Conservation (phyloP, 2,888 invertebrate species). For the Pristionchus arcanus region DNA sequence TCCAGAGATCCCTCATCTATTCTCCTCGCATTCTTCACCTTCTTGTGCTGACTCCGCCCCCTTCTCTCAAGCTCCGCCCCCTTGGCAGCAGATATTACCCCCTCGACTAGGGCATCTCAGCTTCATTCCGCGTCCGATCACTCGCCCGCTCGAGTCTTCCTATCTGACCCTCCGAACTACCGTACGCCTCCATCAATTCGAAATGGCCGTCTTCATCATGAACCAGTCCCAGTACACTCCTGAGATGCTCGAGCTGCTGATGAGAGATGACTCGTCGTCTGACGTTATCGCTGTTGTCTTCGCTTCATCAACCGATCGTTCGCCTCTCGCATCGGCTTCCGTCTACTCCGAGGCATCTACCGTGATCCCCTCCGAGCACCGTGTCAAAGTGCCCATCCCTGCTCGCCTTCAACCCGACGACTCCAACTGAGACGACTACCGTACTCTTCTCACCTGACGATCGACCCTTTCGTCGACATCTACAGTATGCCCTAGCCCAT, state of each 20-base stretch:
- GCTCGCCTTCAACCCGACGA: conserved; percentile 5
- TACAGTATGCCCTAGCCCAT: neutral
- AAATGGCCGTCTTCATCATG: conserved; percentile 46
- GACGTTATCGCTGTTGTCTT: neutral
- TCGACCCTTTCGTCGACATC: conserved; percentile 7
- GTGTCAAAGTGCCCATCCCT: conserved; percentile 23
- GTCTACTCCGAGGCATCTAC: conserved; percentile 40
- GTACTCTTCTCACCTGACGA: neutral
- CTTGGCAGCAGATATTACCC: conserved; percentile 6
- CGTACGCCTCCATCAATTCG: neutral
- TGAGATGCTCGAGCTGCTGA: conserved; percentile 24
- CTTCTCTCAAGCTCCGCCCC: conserved; percentile 12
- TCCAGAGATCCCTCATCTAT: conserved; percentile 19
- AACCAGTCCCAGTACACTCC: conserved; percentile 22
- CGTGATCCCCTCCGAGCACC: conserved; percentile 21
- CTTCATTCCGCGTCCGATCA: conserved; percentile 41
- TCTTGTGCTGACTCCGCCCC: conserved; percentile 17
- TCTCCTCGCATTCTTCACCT: neutral
- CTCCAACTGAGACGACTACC: conserved; percentile 46
- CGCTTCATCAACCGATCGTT: conserved; percentile 17
- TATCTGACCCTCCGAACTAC: conserved; percentile 13
- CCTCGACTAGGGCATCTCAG: conserved; percentile 17
- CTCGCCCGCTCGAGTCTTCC: neutral
- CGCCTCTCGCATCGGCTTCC: neutral
- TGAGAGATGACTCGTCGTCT: conserved; percentile 20